Percentiles rank a stretch among this genome's conserved stretches.
Evolutionary conservation across 2,888 invertebrate species (phyloP).

Genomic region (Xiphydria camelus): DNA sequence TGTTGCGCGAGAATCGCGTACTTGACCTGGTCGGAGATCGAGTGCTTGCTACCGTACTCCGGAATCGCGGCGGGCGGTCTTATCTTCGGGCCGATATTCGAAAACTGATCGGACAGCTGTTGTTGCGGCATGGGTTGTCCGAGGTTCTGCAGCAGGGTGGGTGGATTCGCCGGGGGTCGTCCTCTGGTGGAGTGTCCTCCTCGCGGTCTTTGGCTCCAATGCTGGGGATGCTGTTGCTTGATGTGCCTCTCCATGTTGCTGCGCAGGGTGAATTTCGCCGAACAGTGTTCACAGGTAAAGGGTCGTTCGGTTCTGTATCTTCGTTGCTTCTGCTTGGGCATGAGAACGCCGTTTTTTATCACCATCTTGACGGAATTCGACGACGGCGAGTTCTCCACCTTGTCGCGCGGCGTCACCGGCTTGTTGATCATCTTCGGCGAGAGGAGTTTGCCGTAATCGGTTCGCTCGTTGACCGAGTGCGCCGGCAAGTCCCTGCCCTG

Average conservation of each 20-base stretch:
- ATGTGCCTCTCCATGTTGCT: conserved; percentile 95
- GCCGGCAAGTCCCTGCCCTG: conserved; percentile 27
- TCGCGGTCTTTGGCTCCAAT: conserved; percentile 80
- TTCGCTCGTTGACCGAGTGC: conserved; percentile 20
- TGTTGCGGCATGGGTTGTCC: conserved; percentile 21
- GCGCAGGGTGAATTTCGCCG: conserved; percentile 86
- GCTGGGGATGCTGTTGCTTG: conserved; percentile 91
- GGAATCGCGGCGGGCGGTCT: conserved; percentile 53
- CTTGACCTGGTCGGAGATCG: conserved; percentile 70
- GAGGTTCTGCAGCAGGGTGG: conserved; percentile 35
- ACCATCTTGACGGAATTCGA: conserved; percentile 83
- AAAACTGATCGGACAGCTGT: conserved; percentile 28
- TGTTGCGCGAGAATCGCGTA: conserved; percentile 80
- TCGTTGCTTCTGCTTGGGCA: conserved; percentile 90
- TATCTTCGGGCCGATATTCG: conserved; percentile 35
- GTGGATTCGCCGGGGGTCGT: conserved; percentile 56
- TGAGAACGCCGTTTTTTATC: conserved; percentile 84
- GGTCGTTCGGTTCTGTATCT: conserved; percentile 89
- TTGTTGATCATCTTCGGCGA: conserved; percentile 22
- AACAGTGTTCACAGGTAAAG: conserved; percentile 88
- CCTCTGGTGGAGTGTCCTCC: conserved; percentile 62
- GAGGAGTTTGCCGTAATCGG: conserved; percentile 32
- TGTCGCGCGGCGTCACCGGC: conserved; percentile 31
- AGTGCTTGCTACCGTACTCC: conserved; percentile 51
- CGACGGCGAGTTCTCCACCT: conserved; percentile 49